Base-by-base conservation (phyloP, 2,888 invertebrate species). In the Meandrusa payeni region DNA sequence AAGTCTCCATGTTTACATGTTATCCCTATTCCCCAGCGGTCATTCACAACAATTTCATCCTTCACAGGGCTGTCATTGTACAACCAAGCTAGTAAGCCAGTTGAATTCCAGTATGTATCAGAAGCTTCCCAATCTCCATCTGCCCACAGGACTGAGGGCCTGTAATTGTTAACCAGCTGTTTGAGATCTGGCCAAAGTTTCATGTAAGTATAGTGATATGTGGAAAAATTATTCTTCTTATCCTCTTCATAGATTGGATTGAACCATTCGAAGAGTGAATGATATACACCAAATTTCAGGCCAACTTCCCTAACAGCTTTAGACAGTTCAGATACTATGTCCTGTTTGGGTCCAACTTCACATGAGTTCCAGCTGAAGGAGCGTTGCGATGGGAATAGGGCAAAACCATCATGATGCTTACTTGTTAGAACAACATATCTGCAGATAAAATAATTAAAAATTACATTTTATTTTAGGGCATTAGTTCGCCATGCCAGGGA, bases 71-170 rank as follows among this genome's bases (percentile, higher is more conserved):
- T 97, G 0, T 95, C 93, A 64, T 96, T 97, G 63, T 96, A 98
- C 6, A 97, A 78, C 97, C 97, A 97, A 0, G 97, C 93, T 1
- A 98, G 80, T 61, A 98, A 94, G 42, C 95, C 93, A 31, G 92
- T 93, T 0, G 96, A 92, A 52, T 91, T 91, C 96, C 96, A 98
- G 61, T 97, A 97, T 1, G 86, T 83, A 48, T 93, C 93, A 0
- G 90, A 75, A 0, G 95, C 94, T 68, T 97, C 97, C 97, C 97
- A 97, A 59, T 97, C 98, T 0, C 98, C 98, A 75, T 98, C 98
- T 0, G 96, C 93, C 97, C 97, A 98, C 9, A 98, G 72, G 0
- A 98, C 87, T 17, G 96, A 94, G 0, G 94, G 94, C 45, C 89
- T 66, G 58, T 94, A 94, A 43, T 82, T 79, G 45, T 90, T 70